Base-by-base conservation (phyloP, 1,140 invertebrate species). In the Wasmannia auropunctata region DNA sequence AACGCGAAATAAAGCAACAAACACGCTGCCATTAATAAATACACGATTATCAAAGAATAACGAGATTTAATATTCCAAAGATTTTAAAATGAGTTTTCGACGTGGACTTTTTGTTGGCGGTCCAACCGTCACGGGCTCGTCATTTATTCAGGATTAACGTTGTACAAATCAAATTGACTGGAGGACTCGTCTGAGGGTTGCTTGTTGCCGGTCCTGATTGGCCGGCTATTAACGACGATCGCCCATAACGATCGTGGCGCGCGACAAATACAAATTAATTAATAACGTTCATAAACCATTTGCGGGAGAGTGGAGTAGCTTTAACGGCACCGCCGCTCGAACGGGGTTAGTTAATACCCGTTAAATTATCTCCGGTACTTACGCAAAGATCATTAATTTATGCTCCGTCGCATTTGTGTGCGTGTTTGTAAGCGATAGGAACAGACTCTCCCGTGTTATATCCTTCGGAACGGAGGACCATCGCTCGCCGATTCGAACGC, bases 231-330 rank as follows among this genome's bases (percentile, higher is more conserved):
- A 90, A 88, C 88, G 86, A 89, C 46, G 74, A 62, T 85, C 80
- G 69, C 28, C 65, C 72, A 22, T 90, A 88, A 90, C 86, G 89
- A 90, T 93, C 89, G 85, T 51, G 79, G 85, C 76, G 77, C 46
- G 67, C 86, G 88, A 88, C 80, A 89, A 91, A 90, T 91, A 91
- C 80, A 90, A 90, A 91, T 91, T 91, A 91, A 91, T 91, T 91
- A 90, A 91, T 90, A 91, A 91, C 87, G 80, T 85, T 90, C 90
- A 88, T 91, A 87, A 91, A 91, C 74, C 89, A 88, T 79, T 89
- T 65, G 70, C 62, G 60, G 81, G 34, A n/a, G n/a, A 43, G 49
- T n/a, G 28, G 76, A 84, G 80, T 85, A 81, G 90, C 87, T 90
- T 90, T 90, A 91, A 86, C 89, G 85, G 87, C 56, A 63, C 56